A percentile compares a stretch with the other conserved stretches of the same genome.
Conservation (phyloP, 2,797 vertebrate species). For the Siniperca scherzeri region DNA sequence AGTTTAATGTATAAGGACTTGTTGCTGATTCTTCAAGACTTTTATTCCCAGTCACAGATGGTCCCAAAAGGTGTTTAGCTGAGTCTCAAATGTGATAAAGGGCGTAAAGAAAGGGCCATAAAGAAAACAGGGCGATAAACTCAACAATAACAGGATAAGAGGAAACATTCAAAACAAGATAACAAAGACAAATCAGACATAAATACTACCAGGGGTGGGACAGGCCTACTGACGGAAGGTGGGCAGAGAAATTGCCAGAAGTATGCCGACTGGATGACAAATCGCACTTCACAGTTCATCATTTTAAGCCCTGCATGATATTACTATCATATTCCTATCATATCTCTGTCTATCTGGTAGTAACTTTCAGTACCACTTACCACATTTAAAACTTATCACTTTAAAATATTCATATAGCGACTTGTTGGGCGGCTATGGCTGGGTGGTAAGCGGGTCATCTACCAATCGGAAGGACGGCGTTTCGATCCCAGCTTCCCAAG, state of each 20-base stretch:
- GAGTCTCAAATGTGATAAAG: neutral
- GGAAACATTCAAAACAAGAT: slow-evolving; percentile 5
- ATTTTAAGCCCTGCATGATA: no score
- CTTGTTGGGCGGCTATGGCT: no score
- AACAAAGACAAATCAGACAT: neutral
- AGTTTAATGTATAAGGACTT: neutral
- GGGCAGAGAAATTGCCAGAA: neutral
- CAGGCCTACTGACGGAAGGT: neutral
- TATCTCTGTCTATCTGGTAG: neutral
- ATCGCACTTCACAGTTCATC: no score
- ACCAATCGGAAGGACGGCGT: no score
- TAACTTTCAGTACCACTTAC: no score
- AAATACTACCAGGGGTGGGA: neutral
- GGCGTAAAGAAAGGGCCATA: no score
- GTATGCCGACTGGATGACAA: neutral
- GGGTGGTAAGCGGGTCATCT: no score
- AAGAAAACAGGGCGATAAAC: neutral
- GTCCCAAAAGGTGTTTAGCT: neutral
- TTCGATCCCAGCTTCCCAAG: no score
- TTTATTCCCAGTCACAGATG: neutral
- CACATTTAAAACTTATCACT: no score
- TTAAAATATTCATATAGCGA: no score
- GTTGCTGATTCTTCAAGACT: neutral
- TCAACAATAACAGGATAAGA: slow-evolving; percentile 8
- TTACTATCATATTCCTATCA: neutral